A percentile compares a stretch with the other conserved stretches of the same genome.
phyloP scores from a whole-genome alignment of 2,113 vertebrate species.

The Cygnus buccinator region DNA sequence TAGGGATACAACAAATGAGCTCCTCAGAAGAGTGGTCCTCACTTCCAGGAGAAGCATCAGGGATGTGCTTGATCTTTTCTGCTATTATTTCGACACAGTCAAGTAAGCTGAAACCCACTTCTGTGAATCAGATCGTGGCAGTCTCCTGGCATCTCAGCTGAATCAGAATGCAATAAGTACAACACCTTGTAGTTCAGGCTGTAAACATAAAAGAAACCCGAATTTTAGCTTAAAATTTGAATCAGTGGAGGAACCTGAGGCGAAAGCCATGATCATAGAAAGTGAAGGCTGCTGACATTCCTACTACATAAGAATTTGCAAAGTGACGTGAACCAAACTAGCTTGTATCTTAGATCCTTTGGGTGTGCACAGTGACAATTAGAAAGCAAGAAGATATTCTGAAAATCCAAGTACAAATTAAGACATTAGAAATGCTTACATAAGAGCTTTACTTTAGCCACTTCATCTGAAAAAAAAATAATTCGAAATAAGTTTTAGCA shows the following conservation, averaged over 20 bases:
- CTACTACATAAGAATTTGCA: background rate
- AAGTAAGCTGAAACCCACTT: background rate
- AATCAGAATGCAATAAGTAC: slow-evolving; percentile 17
- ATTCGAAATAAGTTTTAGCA: background rate
- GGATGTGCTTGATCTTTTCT: background rate
- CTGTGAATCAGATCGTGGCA: background rate
- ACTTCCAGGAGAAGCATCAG: background rate
- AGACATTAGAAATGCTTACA: background rate
- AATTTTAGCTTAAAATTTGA: background rate
- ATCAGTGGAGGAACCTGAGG: background rate
- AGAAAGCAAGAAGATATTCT: background rate
- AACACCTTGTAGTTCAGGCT: background rate
- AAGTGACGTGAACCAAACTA: background rate
- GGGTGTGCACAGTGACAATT: background rate
- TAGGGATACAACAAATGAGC: background rate
- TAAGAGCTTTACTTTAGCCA: background rate
- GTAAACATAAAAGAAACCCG: background rate
- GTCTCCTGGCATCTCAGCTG: background rate
- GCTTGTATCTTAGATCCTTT: background rate
- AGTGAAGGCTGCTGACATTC: background rate
- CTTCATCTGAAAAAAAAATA: no score
- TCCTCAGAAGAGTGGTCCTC: background rate
- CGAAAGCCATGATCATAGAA: background rate
- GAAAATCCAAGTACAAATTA: background rate
- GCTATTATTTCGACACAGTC: background rate